Conservation (phyloP, 2,113 vertebrate species). For the Brachirus orientalis region DNA sequence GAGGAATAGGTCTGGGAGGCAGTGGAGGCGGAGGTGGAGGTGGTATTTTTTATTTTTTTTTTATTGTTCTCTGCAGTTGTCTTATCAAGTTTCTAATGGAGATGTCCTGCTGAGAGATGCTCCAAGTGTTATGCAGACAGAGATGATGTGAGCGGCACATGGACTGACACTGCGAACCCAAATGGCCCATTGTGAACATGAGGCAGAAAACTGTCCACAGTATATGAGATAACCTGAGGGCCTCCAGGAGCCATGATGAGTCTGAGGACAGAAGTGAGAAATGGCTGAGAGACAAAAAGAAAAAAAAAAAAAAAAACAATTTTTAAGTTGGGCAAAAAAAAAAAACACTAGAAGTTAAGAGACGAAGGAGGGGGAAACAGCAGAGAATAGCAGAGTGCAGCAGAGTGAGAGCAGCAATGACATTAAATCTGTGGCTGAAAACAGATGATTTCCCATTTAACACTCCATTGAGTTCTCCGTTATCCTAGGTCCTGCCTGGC, state of each 20-base stretch:
- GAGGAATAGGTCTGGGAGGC: slow-evolving; percentile 17
- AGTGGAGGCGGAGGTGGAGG: not conserved
- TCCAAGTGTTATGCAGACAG: slow-evolving; percentile 62
- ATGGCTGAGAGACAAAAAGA: slow-evolving; percentile 23
- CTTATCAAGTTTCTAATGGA: slow-evolving; percentile 73
- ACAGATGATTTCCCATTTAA: slow-evolving; percentile 91
- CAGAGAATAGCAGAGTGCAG: slow-evolving; percentile 33
- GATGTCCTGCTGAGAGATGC: slow-evolving; percentile 75
- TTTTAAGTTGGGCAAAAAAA: slow-evolving; percentile 19
- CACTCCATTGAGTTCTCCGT: slow-evolving; percentile 87
- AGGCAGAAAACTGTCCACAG: slow-evolving; percentile 51
- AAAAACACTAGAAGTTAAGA: slow-evolving; percentile 38
- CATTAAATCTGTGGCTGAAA: slow-evolving; percentile 86
- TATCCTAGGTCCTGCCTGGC: slow-evolving; percentile 78
- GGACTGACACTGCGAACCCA: slow-evolving; percentile 44
- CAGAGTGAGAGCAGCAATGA: slow-evolving; percentile 71
- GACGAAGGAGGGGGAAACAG: slow-evolving; percentile 5
- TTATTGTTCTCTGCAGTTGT: slow-evolving; percentile 35
- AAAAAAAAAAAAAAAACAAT: slow-evolving; percentile 65
- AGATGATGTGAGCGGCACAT: slow-evolving; percentile 40
- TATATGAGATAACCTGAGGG: slow-evolving; percentile 59
- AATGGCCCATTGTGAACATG: slow-evolving; percentile 61
- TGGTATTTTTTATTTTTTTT: too few species aligned
- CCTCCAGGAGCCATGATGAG: slow-evolving; percentile 31
- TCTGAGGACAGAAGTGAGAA: not conserved